Evolutionary conservation across 2,888 invertebrate genomes (phyloP).

Genomic region (Bugula neritina): DNA sequence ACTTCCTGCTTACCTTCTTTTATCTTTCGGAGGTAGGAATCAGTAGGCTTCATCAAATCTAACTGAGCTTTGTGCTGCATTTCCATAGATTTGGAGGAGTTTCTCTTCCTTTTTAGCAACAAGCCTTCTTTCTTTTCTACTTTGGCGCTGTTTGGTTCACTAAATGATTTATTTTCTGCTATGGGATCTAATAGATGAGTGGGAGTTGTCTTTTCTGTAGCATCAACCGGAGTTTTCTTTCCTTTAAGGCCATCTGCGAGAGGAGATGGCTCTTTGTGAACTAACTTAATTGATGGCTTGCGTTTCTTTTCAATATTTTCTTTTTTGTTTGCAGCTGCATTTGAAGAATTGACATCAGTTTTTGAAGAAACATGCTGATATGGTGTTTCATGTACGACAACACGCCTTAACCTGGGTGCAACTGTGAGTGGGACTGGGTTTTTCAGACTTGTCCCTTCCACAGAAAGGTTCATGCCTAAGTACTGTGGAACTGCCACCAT

Average conservation of each 20-base stretch:
- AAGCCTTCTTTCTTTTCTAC: background rate
- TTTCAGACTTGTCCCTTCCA: slow-evolving; percentile 35
- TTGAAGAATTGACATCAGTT: slow-evolving; percentile 6
- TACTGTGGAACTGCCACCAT: slow-evolving; percentile 51
- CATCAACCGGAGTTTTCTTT: background rate
- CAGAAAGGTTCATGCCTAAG: slow-evolving; percentile 49
- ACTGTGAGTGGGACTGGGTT: background rate
- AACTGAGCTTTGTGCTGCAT: slow-evolving; percentile 5
- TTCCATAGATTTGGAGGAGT: slow-evolving; percentile 6
- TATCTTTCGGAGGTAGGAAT: slow-evolving; percentile 22
- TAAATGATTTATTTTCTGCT: background rate
- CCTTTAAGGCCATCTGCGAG: background rate
- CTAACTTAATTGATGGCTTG: background rate
- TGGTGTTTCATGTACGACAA: slow-evolving; percentile 1
- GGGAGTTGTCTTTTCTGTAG: background rate
- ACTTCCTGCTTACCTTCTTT: slow-evolving; percentile 22
- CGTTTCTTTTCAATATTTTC: slow-evolving; percentile 18
- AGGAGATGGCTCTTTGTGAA: background rate
- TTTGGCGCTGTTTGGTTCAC: slow-evolving; percentile 12
- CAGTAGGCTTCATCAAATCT: slow-evolving; percentile 21
- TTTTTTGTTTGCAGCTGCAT: background rate
- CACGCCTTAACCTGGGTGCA: background rate
- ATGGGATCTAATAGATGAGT: slow-evolving; percentile 3
- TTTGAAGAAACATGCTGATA: background rate
- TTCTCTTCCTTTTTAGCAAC: slow-evolving; percentile 24